phyloP scores from a whole-genome alignment of 2,888 invertebrate species.

The Criorhina ranunculi region DNA sequence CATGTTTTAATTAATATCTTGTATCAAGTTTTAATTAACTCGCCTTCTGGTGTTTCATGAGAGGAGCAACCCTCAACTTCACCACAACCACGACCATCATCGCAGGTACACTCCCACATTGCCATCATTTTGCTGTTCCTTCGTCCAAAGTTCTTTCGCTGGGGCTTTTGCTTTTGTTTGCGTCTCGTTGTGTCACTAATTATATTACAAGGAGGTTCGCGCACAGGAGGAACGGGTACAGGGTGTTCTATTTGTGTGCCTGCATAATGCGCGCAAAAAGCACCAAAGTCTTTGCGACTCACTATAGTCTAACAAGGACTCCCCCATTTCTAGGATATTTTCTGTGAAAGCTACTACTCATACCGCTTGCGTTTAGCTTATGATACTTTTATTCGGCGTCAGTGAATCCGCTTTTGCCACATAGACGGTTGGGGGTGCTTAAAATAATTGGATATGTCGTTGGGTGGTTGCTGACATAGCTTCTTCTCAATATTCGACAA shows the following conservation, averaged over 20 bases:
- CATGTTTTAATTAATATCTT: conserved; percentile 79
- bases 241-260: conserved; percentile 74
- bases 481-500: conserved; percentile 21
- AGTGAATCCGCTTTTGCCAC: conserved; percentile 74
- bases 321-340: conserved; percentile 58
- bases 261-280: conserved; percentile 70
- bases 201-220: conserved; percentile 74
- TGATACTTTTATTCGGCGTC: conserved; percentile 74
- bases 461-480: conserved; percentile 37
- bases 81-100: conserved; percentile 26
- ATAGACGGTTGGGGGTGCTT: conserved; percentile 72
- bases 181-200: conserved; percentile 75
- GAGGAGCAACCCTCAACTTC: conserved; percentile 64
- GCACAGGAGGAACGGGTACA: conserved; percentile 46
- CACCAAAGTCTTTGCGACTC: conserved; percentile 45
- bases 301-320: conserved; percentile 57
- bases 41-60: conserved; percentile 78
- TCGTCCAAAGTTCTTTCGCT: conserved; percentile 65
- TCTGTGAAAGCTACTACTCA: conserved; percentile 45
- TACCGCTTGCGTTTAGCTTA: conserved; percentile 66
- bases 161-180: conserved; percentile 68
- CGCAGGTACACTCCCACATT: conserved; percentile 41
- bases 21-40: conserved; percentile 79
- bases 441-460: conserved; percentile 74
- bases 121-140: conserved; percentile 24